Percentiles rank a stretch among this genome's conserved stretches.
These are phyloP conservation scores for Diaperis boleti DNA, from an alignment of 2,888 invertebrate species.

Conservation along the genomic window DNA sequence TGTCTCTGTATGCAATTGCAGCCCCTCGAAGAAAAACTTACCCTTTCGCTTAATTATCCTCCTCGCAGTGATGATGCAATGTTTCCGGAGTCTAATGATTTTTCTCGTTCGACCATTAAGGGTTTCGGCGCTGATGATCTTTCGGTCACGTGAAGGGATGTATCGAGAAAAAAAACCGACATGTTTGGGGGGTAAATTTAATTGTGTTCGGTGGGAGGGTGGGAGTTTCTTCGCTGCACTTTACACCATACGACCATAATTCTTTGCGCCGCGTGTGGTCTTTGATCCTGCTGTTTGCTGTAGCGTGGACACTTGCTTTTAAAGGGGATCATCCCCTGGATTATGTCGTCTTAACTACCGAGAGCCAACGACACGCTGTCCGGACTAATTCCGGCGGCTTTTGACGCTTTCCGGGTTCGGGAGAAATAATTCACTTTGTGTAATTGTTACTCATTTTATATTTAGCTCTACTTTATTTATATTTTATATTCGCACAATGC, in stretches of 20 bases:
- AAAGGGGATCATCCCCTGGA: conserved; percentile 36
- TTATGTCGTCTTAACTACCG: conserved; percentile 27
- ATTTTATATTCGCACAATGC: too few relatives aligned
- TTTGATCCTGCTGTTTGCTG: conserved; percentile 27
- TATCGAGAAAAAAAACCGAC: not conserved
- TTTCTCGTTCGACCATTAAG: conserved; percentile 43
- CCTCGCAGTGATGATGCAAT: conserved; percentile 44
- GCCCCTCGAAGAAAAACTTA: conserved; percentile 11
- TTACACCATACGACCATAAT: conserved; percentile 20
- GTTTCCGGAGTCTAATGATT: conserved; percentile 50
- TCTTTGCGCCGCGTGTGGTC: conserved; percentile 24
- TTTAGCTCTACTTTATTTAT: too few relatives aligned
- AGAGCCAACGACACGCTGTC: conserved; percentile 14
- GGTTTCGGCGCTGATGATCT: conserved; percentile 15
- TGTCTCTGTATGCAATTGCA: conserved; percentile 25
- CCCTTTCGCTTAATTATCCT: conserved; percentile 26
- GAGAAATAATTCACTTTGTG: too few relatives aligned
- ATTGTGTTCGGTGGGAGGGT: conserved; percentile 2
- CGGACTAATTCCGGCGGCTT: conserved; percentile 23
- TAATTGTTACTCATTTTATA: too few relatives aligned
- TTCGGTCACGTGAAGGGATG: conserved; percentile 13
- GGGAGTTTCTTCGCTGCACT: conserved; percentile 9
- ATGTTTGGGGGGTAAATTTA: conserved; percentile 8
- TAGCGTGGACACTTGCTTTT: conserved; percentile 34
- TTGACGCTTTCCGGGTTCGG: conserved; percentile 16